Percentiles rank a stretch among this genome's conserved stretches.
phyloP scores from a whole-genome alignment of 2,888 invertebrate species.

The Tetranychus piercei region DNA sequence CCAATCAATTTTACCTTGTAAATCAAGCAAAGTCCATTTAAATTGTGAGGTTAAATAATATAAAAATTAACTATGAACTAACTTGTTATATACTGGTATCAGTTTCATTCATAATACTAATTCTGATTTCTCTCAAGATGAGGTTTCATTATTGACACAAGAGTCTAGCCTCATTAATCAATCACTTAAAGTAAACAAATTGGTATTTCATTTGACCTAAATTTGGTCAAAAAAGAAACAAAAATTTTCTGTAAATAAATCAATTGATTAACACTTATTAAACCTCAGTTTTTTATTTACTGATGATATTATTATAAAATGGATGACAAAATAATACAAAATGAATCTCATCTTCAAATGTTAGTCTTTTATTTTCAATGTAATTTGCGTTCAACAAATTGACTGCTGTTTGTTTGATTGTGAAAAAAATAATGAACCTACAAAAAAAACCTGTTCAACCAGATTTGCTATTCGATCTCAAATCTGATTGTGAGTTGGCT shows the following conservation, averaged over 20 bases:
- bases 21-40: background rate
- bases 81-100: background rate
- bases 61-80: background rate
- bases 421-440: no score
- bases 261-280: background rate
- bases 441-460: no score
- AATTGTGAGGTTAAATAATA: background rate
- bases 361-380: no score
- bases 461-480: no score
- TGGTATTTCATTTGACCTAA: background rate
- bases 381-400: no score
- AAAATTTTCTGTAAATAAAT: background rate
- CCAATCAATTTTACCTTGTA: background rate
- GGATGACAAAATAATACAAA: no score
- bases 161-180: background rate
- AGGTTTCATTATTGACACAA: background rate
- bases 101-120: background rate
- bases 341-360: no score
- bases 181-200: no score
- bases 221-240: background rate
- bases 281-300: background rate
- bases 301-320: background rate
- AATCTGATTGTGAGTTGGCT: no score
- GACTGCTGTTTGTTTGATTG: no score
- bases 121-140: background rate